These are phyloP conservation scores for Eilema griseolum DNA, from an alignment of 2,888 invertebrate species.

Conservation along the genomic window DNA sequence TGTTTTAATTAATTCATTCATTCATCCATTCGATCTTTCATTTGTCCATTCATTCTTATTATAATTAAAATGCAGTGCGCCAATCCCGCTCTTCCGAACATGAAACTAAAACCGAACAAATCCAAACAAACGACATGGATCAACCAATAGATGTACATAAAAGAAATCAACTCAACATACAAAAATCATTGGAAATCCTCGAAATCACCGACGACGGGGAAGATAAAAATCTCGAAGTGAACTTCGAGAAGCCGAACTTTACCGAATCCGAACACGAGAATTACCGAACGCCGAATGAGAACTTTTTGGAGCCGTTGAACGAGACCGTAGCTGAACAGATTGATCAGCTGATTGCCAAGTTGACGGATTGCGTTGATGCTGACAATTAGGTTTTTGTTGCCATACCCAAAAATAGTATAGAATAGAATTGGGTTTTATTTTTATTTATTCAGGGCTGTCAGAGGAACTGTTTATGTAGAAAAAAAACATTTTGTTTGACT, in stretches of 20 bases:
- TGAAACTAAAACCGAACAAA: conserved; percentile 65
- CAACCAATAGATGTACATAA: conserved; percentile 46
- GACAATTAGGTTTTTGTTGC: conserved; percentile 64
- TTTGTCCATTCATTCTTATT: background rate
- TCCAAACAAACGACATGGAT: conserved; percentile 59
- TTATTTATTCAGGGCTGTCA: conserved; percentile 9
- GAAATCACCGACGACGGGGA: conserved; percentile 65
- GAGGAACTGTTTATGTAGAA: background rate
- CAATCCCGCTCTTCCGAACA: conserved; percentile 53
- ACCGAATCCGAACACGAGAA: conserved; percentile 72
- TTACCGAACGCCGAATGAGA: conserved; percentile 75
- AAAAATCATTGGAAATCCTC: conserved; percentile 73
- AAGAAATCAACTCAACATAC: conserved; percentile 59
- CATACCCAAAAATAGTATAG: too few relatives aligned
- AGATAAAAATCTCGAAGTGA: conserved; percentile 65
- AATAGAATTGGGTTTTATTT: conserved; percentile 61
- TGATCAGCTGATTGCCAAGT: conserved; percentile 76
- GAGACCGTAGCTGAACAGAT: conserved; percentile 78
- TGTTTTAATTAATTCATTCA: too few relatives aligned
- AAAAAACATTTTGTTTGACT: background rate
- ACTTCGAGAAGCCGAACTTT: conserved; percentile 73
- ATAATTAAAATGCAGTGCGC: conserved; percentile 34
- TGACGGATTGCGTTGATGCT: conserved; percentile 69
- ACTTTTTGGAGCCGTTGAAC: conserved; percentile 73
- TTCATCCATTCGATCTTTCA: background rate